Evolutionary conservation across 2,797 vertebrate genomes (phyloP).

Genomic region (Hydrolagus colliei): DNA sequence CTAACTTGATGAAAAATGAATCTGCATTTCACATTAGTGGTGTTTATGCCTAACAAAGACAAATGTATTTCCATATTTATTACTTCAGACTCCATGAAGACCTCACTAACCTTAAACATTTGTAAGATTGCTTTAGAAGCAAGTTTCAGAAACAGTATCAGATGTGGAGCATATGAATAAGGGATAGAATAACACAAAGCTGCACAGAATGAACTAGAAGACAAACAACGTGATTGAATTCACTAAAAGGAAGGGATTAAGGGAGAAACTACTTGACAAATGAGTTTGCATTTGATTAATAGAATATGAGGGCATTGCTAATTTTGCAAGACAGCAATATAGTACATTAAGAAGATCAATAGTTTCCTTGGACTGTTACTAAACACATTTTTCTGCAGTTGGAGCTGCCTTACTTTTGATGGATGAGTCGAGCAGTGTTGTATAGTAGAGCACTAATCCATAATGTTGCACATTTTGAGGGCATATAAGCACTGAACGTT

Average conservation of each 20-base stretch:
- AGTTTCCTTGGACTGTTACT: slow-evolving; percentile 2
- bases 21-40: not conserved
- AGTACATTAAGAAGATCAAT: slow-evolving; percentile 20
- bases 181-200: not conserved
- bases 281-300: slow-evolving; percentile 16
- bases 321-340: not conserved
- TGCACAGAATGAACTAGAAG: not conserved
- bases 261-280: slow-evolving; percentile 1
- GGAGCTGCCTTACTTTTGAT: slow-evolving; percentile 2
- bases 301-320: not conserved
- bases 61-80: not conserved
- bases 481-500: not conserved
- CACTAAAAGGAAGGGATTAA: not conserved
- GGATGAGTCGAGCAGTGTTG: not conserved
- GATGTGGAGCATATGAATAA: slow-evolving; percentile 10
- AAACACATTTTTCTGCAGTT: slow-evolving; percentile 4
- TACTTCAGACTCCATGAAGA: not conserved
- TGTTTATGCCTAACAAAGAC: not conserved
- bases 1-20: not conserved
- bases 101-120: not conserved
- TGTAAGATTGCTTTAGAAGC: not conserved
- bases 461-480: not conserved
- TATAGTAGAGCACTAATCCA: slow-evolving; percentile 5
- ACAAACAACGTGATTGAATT: not conserved
- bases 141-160: not conserved